These are phyloP conservation scores for Sarcophaga caerulescens DNA, from an alignment of 2,888 invertebrate genomes.

Conservation along the genomic window DNA sequence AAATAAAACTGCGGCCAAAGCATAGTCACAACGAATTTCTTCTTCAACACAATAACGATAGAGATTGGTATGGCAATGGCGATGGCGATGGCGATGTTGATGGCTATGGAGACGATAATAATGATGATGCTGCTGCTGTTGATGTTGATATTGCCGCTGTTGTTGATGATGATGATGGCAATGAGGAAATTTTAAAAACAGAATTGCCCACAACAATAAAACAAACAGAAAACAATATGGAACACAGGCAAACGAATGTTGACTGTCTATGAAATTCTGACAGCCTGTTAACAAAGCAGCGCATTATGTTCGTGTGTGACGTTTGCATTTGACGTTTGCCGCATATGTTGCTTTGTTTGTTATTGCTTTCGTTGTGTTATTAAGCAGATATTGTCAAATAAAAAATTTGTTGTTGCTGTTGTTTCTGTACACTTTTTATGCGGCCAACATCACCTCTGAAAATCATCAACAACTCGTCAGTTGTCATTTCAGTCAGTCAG, in stretches of 20 bases:
- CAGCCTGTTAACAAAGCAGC: constrained; percentile 77
- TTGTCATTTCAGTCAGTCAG: background rate
- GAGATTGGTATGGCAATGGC: too few species aligned
- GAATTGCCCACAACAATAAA: background rate
- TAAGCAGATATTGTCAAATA: too few species aligned
- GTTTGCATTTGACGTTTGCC: constrained; percentile 71
- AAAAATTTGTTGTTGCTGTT: background rate
- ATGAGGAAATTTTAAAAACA: background rate
- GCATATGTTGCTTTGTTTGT: constrained; percentile 27
- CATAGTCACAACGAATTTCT: background rate
- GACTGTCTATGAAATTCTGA: constrained; percentile 69
- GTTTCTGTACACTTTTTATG: background rate
- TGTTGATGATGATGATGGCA: constrained; percentile 18
- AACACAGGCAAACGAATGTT: background rate
- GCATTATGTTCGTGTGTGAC: constrained; percentile 80
- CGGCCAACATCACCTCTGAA: background rate
- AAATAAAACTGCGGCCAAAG: background rate
- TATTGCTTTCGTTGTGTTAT: constrained; percentile 4
- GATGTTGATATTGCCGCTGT: background rate
- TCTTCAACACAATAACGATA: background rate
- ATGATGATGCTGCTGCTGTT: background rate
- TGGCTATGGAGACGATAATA: too few species aligned
- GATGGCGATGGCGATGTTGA: too few species aligned
- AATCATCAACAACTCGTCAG: background rate
- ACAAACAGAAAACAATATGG: background rate